Evolutionary conservation across 1,140 invertebrate genomes (phyloP), one percentile per base, ranked within the genome.

Genomic region (Goniozus legneri): DNA sequence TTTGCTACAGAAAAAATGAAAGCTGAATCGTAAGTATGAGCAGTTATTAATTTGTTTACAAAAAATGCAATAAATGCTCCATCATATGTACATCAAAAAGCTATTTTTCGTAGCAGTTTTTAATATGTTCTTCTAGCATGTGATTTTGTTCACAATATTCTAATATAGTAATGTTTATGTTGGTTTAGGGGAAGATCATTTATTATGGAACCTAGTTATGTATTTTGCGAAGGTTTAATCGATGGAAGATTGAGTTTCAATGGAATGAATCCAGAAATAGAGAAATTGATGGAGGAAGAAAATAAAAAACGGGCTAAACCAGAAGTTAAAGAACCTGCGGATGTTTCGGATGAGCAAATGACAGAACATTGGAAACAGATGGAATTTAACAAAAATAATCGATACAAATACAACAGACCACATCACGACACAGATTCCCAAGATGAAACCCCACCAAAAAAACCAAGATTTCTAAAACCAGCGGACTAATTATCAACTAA

Each of bases 211-310:
- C 79, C 83, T 2, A 93, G 90, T 71, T 89, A 84, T 67, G 72
- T 81, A 8, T 80, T 81, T 44, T 91, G 88, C 63, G 86, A 89
- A 65, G 76, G 84, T 50, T 75, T 95, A 8, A 76, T 83, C 10
- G 88, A 88, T 64, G 92, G 92, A 4, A 77, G 92, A 57, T 72
- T 92, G 34, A 94, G 91, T 47, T 95, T 84, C 70, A 84, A 85
- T 57, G 92, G 92, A 8, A 91, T 91, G 81, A 95, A 95, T 76
- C 88, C 88, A 30, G 88, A 89, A 72, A 82, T 95, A 52, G 92
- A 95, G 67, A 81, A 80, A 47, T 48, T 88, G 6, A 84, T 90
- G 81, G 64, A 71, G 50, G 46, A 61, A 19, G 83, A 84, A 56
- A 56, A 76, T 43, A 75, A 84, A 54, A 56, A 76, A 42, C 75